Conservation (phyloP, 2,797 vertebrate species). For the Melanotaenia trifasciata region DNA sequence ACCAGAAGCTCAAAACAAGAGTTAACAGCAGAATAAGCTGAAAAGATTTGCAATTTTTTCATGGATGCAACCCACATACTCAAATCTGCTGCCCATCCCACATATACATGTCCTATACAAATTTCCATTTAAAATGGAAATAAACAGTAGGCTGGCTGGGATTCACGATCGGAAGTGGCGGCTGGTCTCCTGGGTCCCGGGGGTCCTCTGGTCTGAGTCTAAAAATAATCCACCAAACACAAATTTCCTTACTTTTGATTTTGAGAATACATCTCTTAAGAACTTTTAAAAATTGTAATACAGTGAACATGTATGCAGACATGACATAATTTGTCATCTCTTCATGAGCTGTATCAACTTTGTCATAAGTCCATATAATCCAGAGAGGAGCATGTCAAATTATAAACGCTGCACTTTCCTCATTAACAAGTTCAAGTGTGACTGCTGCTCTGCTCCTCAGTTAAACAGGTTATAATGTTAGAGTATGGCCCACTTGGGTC, state of each 20-base stretch:
- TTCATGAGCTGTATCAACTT: conserved; percentile 52
- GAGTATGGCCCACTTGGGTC: conserved; percentile 52
- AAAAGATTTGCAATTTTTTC: too few relatives aligned
- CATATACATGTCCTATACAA: not conserved
- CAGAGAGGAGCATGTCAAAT: conserved; percentile 62
- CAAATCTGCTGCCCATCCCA: too few relatives aligned
- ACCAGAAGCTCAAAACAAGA: too few relatives aligned
- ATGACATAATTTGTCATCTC: conserved; percentile 19
- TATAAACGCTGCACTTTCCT: conserved; percentile 50
- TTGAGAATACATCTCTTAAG: too few relatives aligned
- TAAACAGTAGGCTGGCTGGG: too few relatives aligned
- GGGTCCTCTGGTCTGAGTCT: too few relatives aligned
- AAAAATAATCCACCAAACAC: not conserved
- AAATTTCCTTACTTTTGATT: not conserved
- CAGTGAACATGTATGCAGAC: not conserved
- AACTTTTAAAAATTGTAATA: not conserved
- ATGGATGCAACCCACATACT: too few relatives aligned
- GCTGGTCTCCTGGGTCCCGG: too few relatives aligned
- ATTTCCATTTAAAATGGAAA: not conserved
- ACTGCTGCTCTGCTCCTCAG: conserved; percentile 45
- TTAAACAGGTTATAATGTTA: conserved; percentile 70
- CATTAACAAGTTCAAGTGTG: conserved; percentile 61
- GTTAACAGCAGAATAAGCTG: too few relatives aligned
- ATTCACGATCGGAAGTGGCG: too few relatives aligned
- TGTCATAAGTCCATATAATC: conserved; percentile 45